phyloP scores from a whole-genome alignment of 1,140 invertebrate species.

The Steinernema feltiae region DNA sequence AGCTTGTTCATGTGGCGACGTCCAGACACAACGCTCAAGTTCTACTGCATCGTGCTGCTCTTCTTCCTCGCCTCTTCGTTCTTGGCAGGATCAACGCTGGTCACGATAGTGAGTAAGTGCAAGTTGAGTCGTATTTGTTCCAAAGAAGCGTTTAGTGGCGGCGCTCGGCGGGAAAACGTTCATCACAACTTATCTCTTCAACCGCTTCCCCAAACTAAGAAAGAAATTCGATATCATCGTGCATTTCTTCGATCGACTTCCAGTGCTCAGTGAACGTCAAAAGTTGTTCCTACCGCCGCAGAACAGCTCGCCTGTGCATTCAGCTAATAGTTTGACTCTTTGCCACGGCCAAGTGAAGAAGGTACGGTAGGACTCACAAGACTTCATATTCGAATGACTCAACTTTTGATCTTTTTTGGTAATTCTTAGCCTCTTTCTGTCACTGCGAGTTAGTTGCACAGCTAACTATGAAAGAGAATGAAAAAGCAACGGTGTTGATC shows the following conservation, averaged over 20 bases:
- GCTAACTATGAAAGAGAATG: too few species aligned
- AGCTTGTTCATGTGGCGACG: slow-evolving; percentile 45
- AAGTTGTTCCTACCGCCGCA: not conserved
- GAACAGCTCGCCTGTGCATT: not conserved
- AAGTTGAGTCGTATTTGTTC: slow-evolving; percentile 23
- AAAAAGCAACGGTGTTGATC: too few species aligned
- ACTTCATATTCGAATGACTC: not conserved
- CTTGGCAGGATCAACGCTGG: slow-evolving; percentile 21
- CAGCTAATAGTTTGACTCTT: not conserved
- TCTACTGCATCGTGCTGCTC: slow-evolving; percentile 28
- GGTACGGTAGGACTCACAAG: not conserved
- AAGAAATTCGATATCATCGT: slow-evolving; percentile 43
- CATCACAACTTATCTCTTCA: slow-evolving; percentile 48
- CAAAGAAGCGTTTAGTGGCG: too few species aligned
- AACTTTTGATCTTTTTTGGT: not conserved
- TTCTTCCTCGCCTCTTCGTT: slow-evolving; percentile 39
- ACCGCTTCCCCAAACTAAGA: slow-evolving; percentile 44
- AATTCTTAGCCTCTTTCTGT: too few species aligned
- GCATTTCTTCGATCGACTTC: slow-evolving; percentile 48
- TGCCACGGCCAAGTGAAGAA: not conserved
- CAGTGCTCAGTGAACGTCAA: slow-evolving; percentile 13
- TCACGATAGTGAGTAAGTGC: slow-evolving; percentile 36
- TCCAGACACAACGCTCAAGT: slow-evolving; percentile 42
- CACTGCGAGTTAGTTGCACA: too few species aligned
- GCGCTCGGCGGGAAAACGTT: slow-evolving; percentile 44